Base-by-base conservation (phyloP, 2,113 vertebrate species). In the Pycnonotus jocosus region DNA sequence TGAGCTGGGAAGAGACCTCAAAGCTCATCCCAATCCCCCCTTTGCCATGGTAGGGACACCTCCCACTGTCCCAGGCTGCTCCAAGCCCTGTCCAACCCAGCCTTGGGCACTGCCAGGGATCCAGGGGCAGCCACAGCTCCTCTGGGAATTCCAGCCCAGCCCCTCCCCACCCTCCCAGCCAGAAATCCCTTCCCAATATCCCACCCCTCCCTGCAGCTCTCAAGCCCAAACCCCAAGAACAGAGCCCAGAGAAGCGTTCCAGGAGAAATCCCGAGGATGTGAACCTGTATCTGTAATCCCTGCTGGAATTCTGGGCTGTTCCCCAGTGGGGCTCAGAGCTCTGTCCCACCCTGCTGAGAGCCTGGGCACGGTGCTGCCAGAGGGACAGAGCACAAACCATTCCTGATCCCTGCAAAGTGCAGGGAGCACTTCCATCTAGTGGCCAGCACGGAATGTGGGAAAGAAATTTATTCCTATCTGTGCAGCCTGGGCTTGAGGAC, bases 401-500 rank as follows among this genome's bases (percentile, higher is more conserved):
- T 10, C 37, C 10, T 0, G n/a, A 6, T 3, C 1, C 74, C 77
- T 45, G 78, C 40, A 61, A 54, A 54, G 11, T 23, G 70, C 87
- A 82, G 78, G 24, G n/a, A 82, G 78, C 54, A 48, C 79, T 95
- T 91, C 96, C 97, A 92, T 80, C 97, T 97, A 93, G 93, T 77
- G 97, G 92, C 90, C 73, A 65, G 4, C 69, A 37, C 23, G 8
- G 16, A 10, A 1, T 1, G 21, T 1, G 64, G 38, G 3, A 62
- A 45, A n/a, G 7, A 15, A 1, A 1, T 23, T 42, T 15, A 0
- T 5, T 33, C 17, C 0, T 5, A 19, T 4, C n/a, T 30, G 11
- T 6, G 15, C 53, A 73, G 13, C 45, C 35, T 19, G 45, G 27
- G 8, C 35, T 38, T 11, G 2, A 13, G 70, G 31, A 30, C 28